Evolutionary conservation across 2,888 invertebrate species (phyloP), one percentile per base, ranked within the genome.

Genomic region (Disparrhopalites patrizii): DNA sequence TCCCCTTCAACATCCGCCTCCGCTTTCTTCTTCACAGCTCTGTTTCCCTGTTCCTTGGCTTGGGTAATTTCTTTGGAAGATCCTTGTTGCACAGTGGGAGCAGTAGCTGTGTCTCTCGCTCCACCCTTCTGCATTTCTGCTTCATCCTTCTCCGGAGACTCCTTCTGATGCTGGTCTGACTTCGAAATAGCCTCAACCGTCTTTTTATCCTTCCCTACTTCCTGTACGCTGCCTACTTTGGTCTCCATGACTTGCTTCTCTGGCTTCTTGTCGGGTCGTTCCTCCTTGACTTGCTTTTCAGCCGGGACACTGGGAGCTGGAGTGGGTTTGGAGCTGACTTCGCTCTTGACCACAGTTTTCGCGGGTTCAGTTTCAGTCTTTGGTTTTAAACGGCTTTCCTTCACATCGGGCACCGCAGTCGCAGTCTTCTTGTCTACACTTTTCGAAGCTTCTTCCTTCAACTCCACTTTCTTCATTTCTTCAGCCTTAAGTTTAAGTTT

Each of bases 361-460:
- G 28, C 36, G 30, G 67, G 57, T 25, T 66, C 51, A 25, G 47
- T 54, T 40, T 55, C 56, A n/a, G 54, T 47, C 47, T 47, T 47
- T 3, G 47, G 13, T 25, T 47, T 47, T 23, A 23, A 23, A 8
- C 47, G 47, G 13, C 20, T 25, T 47, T 47, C 47, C 25, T 47
- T 47, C 2, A 47, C 47, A 47, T 20, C 23, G 47, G 47, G 47
- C 20, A 25, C 23, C 8, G 47, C 36, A 36, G 7, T 36, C 8
- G 36, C 36, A 8, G 20, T 23, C 25, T 47, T n/a, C 23, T 66
- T 70, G 52, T 67, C 70, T 31, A 68, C 65, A 7, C 68, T 63
- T 67, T 74, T 71, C 33, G 67, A 66, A 65, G 73, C 69, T 62
- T 73, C 73, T 36, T 71, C 57, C 31, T 71, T 54, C 63, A 51